Conservation (phyloP, 1,140 invertebrate genomes). For the Gonioctena quinquepunctata region DNA sequence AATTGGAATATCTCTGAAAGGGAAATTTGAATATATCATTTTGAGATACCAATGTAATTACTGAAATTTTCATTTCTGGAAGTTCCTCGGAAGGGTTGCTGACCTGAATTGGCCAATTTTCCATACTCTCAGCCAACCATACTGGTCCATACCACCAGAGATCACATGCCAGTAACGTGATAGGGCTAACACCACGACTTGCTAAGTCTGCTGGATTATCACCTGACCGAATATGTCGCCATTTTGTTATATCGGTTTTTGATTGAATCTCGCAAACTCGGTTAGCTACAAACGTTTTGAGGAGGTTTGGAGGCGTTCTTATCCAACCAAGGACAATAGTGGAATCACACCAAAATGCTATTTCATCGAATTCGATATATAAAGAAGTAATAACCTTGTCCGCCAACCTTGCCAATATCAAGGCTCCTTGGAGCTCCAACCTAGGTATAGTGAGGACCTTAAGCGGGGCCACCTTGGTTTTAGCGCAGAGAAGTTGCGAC, state of each 20-base stretch:
- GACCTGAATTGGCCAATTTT: too few relatives aligned
- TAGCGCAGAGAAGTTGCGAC: too few relatives aligned
- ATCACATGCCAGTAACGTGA: too few relatives aligned
- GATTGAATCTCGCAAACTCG: slow-evolving; percentile 13
- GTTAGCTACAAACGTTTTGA: slow-evolving; percentile 23
- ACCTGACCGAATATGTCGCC: not conserved
- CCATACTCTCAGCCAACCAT: too few relatives aligned
- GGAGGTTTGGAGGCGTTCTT: slow-evolving; percentile 14
- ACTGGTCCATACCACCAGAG: too few relatives aligned
- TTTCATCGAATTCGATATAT: not conserved
- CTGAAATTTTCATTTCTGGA: too few relatives aligned
- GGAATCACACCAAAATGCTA: slow-evolving; percentile 10
- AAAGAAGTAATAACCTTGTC: too few relatives aligned
- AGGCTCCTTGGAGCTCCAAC: slow-evolving; percentile 40
- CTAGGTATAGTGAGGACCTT: slow-evolving; percentile 29
- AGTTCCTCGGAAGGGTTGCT: too few relatives aligned
- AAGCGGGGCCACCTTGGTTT: not conserved
- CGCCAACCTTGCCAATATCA: slow-evolving; percentile 37
- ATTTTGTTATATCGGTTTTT: slow-evolving; percentile 4
- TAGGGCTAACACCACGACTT: too few relatives aligned
- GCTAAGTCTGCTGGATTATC: slow-evolving; percentile 21
- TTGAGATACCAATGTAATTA: too few relatives aligned
- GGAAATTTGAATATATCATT: too few relatives aligned
- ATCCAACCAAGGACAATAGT: slow-evolving; percentile 31
- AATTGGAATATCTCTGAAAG: too few relatives aligned